Conservation (phyloP, 2,113 vertebrate species). For the Struthidea cinerea region DNA sequence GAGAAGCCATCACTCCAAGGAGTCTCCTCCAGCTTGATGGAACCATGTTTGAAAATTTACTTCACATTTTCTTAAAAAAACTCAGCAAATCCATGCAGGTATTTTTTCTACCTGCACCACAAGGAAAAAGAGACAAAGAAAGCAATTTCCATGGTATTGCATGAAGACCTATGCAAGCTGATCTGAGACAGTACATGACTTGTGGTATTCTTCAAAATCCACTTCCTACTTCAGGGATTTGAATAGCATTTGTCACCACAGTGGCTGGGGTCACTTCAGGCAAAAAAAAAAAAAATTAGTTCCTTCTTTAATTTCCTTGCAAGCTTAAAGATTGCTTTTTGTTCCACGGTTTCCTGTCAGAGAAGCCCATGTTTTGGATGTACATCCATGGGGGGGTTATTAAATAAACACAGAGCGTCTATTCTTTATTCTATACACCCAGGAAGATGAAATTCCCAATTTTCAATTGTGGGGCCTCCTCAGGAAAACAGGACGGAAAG, state of each 20-base stretch:
- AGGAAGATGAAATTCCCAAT: neutral
- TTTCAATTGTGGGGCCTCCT: neutral
- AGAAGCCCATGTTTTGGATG: neutral
- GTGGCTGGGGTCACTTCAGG: neutral
- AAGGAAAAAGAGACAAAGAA: neutral
- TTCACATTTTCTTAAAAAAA: neutral
- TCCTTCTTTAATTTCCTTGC: neutral
- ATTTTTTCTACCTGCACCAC: neutral
- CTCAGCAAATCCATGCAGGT: neutral
- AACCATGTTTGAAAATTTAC: neutral
- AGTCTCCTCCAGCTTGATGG: neutral
- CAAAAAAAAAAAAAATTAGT: neutral
- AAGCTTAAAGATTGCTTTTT: neutral
- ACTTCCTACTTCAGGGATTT: neutral
- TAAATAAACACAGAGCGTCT: neutral
- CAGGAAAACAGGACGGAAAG: neutral
- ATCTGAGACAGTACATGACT: neutral
- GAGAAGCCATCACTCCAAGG: neutral
- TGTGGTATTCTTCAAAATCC: neutral
- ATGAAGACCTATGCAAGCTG: neutral
- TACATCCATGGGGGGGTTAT: neutral
- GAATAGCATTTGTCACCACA: neutral
- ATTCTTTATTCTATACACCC: neutral
- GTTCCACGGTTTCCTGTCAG: neutral
- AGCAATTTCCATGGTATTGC: neutral